Percentiles rank a stretch among this genome's conserved stretches.
Evolutionary conservation across 1,140 invertebrate genomes (phyloP).

Genomic region (Drosophila oshimai): DNA sequence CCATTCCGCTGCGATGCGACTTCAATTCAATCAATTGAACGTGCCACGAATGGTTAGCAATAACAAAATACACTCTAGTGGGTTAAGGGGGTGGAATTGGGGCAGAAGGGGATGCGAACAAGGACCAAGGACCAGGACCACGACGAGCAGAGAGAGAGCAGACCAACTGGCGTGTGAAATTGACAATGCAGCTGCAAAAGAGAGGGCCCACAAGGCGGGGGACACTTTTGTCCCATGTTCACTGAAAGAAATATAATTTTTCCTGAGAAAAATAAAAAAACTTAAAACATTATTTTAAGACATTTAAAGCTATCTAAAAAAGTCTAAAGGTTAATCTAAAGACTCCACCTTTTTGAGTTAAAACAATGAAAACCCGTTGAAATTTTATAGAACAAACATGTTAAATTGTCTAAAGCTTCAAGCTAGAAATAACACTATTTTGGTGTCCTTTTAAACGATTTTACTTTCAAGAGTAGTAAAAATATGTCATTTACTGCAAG

Average conservation of each 20-base stretch:
- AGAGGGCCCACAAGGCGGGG: background rate
- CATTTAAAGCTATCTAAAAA: too few species aligned
- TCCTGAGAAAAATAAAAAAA: background rate
- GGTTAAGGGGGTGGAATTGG: background rate
- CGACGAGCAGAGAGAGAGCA: background rate
- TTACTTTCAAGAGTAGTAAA: too few species aligned
- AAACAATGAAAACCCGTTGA: too few species aligned
- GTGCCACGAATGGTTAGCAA: conserved; percentile 75
- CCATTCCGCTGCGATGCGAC: conserved; percentile 47
- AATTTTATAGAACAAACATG: too few species aligned
- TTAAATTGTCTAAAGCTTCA: too few species aligned
- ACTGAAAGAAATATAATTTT: background rate
- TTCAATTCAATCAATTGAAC: conserved; percentile 81
- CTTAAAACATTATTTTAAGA: too few species aligned
- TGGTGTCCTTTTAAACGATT: too few species aligned
- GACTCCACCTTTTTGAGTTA: too few species aligned
- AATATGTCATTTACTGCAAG: too few species aligned
- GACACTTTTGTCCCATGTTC: background rate
- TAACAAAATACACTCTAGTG: conserved; percentile 53
- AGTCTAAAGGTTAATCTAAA: too few species aligned
- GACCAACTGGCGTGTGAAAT: conserved; percentile 73
- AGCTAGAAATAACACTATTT: too few species aligned
- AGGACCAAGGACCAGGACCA: conserved; percentile 2
- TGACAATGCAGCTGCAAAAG: conserved; percentile 59
- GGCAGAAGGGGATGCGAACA: background rate